These are phyloP conservation scores for Drosophila repletoides DNA, from an alignment of 1,140 invertebrate species.

Conservation along the genomic window DNA sequence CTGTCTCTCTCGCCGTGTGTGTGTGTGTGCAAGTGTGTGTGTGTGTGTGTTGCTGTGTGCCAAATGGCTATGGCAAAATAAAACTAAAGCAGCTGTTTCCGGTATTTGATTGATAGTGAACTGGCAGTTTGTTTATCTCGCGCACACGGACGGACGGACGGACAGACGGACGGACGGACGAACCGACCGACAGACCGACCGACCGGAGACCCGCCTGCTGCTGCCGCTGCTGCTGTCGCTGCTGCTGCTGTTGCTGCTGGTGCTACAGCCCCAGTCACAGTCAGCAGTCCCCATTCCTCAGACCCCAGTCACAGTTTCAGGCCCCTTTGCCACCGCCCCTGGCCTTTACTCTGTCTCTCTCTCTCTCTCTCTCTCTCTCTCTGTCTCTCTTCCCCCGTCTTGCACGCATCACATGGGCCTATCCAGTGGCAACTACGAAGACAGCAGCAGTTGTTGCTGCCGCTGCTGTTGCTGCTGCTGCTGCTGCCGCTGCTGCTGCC, in stretches of 20 bases:
- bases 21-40: background rate
- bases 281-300: too few species aligned
- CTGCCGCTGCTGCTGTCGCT: conserved; percentile 9
- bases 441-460: background rate
- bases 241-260: conserved; percentile 22
- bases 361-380: conserved; percentile 3
- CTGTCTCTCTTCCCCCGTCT: too few species aligned
- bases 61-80: conserved; percentile 79
- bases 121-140: conserved; percentile 82
- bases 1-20: conserved; percentile 10
- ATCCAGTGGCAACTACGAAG: conserved; percentile 24
- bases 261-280: conserved; percentile 4
- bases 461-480: background rate
- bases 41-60: conserved; percentile 35
- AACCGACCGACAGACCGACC: too few species aligned
- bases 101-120: conserved; percentile 83
- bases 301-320: conserved; percentile 12
- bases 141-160: conserved; percentile 47
- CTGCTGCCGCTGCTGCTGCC: conserved; percentile 20
- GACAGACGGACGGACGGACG: too few species aligned
- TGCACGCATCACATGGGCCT: conserved; percentile 38
- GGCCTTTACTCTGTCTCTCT: conserved; percentile 14
- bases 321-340: conserved; percentile 2
- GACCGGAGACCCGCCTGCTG: conserved; percentile 41
- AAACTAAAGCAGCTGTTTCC: conserved; percentile 82